These are phyloP conservation scores for Aegotheles bennettii DNA, from an alignment of 2,113 vertebrate genomes.

Conservation along the genomic window DNA sequence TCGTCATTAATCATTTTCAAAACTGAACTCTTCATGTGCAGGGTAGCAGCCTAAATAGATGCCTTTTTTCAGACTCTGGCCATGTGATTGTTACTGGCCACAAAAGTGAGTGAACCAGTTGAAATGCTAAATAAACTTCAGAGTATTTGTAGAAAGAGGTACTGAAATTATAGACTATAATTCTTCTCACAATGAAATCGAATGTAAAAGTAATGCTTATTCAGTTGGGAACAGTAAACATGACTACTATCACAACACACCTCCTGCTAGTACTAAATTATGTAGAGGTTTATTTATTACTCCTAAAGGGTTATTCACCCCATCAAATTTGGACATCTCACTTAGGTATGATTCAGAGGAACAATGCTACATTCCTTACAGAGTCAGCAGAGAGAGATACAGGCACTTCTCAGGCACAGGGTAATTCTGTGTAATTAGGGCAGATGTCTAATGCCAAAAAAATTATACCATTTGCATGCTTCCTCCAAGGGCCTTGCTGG, in stretches of 20 bases:
- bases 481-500: background rate
- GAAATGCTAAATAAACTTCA: background rate
- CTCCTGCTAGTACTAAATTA: background rate
- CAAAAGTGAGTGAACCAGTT: background rate
- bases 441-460: background rate
- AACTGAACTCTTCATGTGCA: background rate
- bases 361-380: background rate
- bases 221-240: constrained; percentile 26
- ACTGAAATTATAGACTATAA: background rate
- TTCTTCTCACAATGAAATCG: background rate
- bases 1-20: background rate
- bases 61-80: background rate
- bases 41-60: background rate
- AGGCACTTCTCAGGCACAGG: background rate
- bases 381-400: background rate
- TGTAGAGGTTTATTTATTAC: constrained; percentile 12
- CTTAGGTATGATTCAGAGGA: constrained; percentile 29
- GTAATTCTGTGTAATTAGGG: background rate
- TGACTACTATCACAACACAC: background rate
- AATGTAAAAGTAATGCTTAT: background rate
- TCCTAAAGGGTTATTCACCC: constrained; percentile 12
- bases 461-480: background rate
- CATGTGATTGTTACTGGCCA: background rate
- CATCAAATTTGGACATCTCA: constrained; percentile 21
- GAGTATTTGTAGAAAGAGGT: background rate